Base-by-base conservation (phyloP, 2,797 vertebrate genomes). In the Hylomyscus alleni region DNA sequence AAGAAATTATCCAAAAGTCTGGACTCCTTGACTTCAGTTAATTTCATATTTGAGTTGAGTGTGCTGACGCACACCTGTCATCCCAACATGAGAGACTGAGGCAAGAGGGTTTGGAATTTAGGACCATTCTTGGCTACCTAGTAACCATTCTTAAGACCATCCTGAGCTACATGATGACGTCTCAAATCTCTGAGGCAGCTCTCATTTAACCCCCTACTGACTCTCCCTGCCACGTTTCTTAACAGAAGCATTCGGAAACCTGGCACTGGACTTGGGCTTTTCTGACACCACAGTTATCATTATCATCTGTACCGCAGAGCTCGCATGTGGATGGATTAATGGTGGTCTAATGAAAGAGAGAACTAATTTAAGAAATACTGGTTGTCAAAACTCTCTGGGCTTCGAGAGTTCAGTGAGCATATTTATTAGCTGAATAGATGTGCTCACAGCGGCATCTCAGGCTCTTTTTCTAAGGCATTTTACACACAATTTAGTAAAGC, bases 331-430 rank as follows among this genome's bases (percentile, higher is more conserved):
- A 80, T 34, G 13, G 73, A 80, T 78, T 62, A 40, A 80, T 44
- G 26, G 58, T 62, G 58, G 13, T 60, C 90, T 95, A 69, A 87
- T 80, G 83, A 95, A 80, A 14, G 12, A 69, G 58, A 93, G 40
- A 88, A 31, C 81, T 92, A 85, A 91, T 73, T 95, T 90, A 97
- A 92, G 69, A 89, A 85, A 87, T 75, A 69, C 52, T 80, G 54
- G 78, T 76, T 86, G 73, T 95, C 91, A 88, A 85, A 95, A 80
- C 80, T 83, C 75, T 91, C 34, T 91, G 72, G 34, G 69, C 83
- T 93, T 95, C 15, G 54, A 78, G 92, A 72, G 90, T 72, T 78
- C 11, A 40, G 37, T 50, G 91, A 81, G 44, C 19, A 40, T 22
- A 90, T 37, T 93, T 95, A 86, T 65, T 82, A 87, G 78, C 91